Evolutionary conservation across 2,113 vertebrate genomes (phyloP), one percentile per base, ranked within the genome.

Genomic region (Puffinus mauretanicus): DNA sequence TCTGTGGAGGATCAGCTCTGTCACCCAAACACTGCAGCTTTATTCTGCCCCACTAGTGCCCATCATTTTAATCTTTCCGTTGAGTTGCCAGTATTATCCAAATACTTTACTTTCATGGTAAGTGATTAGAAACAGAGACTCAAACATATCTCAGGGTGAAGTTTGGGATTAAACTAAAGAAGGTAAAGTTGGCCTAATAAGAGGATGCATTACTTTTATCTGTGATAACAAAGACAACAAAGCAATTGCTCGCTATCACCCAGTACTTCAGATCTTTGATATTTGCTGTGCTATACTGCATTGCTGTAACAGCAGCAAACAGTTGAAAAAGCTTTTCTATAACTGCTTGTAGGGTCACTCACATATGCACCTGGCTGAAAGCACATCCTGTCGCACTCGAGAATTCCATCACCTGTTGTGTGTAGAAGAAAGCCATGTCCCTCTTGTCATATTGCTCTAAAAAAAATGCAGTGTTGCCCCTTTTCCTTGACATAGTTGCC

Each of bases 301-400:
- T 6, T 71, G 34, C 66, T 64, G 19, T 42, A 70, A 30, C n/a
- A 60, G 32, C 82, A 77, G 51, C 44, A 57, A 58, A 82, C 8
- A 44, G 15, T 19, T 36, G 58, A 17, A 82, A 73, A 38, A 70
- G 40, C 15, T 79, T 67, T 86, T 38, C 40, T 55, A 0, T 19
- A 30, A 13, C 34, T 60, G 55, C 32, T 16, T n/a, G 19, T 44
- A 60, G 18, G 32, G 16, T 61, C 49, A 13, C 21, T 38, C 54
- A 21, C 0, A 0, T 2, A 20, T 9, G 3, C 36, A 36, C 7
- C 21, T 14, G 26, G 20, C 76, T 65, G 54, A 64, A 64, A 52
- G 26, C 26, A 36, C 0, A 0, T 34, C 58, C 10, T 7, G 34
- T 51, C 20, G 10, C 22, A 6, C n/a, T 27, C 22, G 10, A 54